These are phyloP conservation scores for Hemaris fuciformis DNA, from an alignment of 2,888 invertebrate genomes.

Conservation along the genomic window DNA sequence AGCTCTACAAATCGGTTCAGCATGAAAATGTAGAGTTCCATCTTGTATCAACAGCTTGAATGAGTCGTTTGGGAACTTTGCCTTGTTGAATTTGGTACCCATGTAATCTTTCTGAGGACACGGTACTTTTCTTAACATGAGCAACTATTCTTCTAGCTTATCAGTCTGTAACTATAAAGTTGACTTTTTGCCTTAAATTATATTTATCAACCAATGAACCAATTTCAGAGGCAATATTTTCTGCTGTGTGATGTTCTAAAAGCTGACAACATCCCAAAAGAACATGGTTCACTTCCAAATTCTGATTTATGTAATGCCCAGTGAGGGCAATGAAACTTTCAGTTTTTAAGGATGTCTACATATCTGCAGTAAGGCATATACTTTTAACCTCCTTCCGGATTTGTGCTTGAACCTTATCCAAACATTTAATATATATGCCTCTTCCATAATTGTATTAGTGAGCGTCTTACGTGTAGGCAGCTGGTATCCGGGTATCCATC, in stretches of 20 bases:
- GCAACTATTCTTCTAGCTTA: slow-evolving; percentile 27
- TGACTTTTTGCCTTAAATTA: slow-evolving; percentile 25
- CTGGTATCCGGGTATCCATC: slow-evolving; percentile 31
- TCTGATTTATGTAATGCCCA: slow-evolving; percentile 30
- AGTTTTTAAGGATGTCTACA: slow-evolving; percentile 32
- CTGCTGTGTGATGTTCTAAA: slow-evolving; percentile 23
- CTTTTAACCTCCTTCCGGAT: background rate
- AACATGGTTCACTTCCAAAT: slow-evolving; percentile 27
- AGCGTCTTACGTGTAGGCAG: slow-evolving; percentile 29
- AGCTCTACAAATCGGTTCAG: slow-evolving; percentile 28
- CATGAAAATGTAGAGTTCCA: slow-evolving; percentile 37
- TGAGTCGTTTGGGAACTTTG: slow-evolving; percentile 27
- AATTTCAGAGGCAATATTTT: slow-evolving; percentile 29
- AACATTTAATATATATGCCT: no score
- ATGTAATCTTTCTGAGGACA: slow-evolving; percentile 23
- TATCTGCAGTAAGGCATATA: slow-evolving; percentile 31
- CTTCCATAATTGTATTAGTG: slow-evolving; percentile 20
- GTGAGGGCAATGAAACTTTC: slow-evolving; percentile 29
- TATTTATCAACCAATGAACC: slow-evolving; percentile 16
- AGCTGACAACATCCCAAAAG: slow-evolving; percentile 31
- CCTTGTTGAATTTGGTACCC: slow-evolving; percentile 29
- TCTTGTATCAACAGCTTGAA: slow-evolving; percentile 31
- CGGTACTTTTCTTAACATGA: slow-evolving; percentile 27
- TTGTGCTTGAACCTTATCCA: background rate
- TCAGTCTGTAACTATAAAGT: slow-evolving; percentile 33